Conservation (phyloP, 1,140 invertebrate genomes). For the Ceratoteleas bidentatus region DNA sequence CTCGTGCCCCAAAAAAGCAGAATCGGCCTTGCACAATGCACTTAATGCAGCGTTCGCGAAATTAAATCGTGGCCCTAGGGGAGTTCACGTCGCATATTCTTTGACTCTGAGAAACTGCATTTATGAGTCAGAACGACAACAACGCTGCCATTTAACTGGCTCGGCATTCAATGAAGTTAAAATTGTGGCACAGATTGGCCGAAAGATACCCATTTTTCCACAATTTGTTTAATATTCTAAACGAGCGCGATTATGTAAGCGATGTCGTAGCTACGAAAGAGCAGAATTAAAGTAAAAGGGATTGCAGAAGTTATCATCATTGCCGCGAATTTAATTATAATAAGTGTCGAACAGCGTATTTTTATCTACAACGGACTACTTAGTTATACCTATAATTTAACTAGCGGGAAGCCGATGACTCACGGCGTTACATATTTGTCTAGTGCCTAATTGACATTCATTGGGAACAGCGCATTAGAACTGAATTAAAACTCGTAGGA, state of each 20-base stretch:
- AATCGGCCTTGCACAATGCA: conserved; percentile 18
- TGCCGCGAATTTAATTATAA: no score
- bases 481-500: conserved; percentile 60
- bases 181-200: conserved; percentile 4
- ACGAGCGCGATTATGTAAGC: neutral
- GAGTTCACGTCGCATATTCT: conserved; percentile 33
- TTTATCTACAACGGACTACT: conserved; percentile 23
- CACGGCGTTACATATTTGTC: conserved; percentile 59
- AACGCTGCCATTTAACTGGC: conserved; percentile 14
- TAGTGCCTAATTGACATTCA: conserved; percentile 45
- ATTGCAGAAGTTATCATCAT: conserved; percentile 16
- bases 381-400: conserved; percentile 49
- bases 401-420: conserved; percentile 36
- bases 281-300: conserved; percentile 7
- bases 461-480: conserved; percentile 38
- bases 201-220: conserved; percentile 9
- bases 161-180: conserved; percentile 15
- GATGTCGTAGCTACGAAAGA: neutral
- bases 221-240: conserved; percentile 1
- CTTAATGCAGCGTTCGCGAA: conserved; percentile 21
- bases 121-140: conserved; percentile 34
- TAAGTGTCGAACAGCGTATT: no score
- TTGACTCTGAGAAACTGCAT: conserved; percentile 25
- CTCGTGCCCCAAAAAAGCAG: neutral
- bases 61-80: conserved; percentile 50